Evolutionary conservation across 2,888 invertebrate species (phyloP).

Genomic region (Scaptomyza reducta): DNA sequence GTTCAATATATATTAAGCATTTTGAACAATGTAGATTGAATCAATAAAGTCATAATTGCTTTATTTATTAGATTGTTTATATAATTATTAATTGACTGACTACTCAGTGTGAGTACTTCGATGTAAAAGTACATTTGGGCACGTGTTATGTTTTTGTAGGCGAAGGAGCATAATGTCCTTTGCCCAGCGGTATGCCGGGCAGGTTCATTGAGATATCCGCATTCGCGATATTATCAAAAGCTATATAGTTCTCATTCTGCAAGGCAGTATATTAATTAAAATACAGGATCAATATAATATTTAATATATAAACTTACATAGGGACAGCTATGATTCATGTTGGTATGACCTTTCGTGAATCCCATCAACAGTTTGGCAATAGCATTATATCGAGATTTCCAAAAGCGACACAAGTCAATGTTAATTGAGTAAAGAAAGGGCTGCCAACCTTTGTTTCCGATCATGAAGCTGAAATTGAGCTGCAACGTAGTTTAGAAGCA

Average conservation of each 20-base stretch:
- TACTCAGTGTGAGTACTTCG: slow-evolving; percentile 7
- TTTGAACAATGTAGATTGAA: too few relatives aligned
- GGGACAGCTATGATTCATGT: slow-evolving; percentile 43
- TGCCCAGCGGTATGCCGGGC: slow-evolving; percentile 17
- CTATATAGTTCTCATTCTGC: slow-evolving; percentile 11
- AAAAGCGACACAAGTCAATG: slow-evolving; percentile 38
- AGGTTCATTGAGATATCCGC: slow-evolving; percentile 17
- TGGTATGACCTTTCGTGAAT: slow-evolving; percentile 11
- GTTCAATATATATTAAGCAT: too few relatives aligned
- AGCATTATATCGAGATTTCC: slow-evolving; percentile 27
- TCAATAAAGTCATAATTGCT: background rate
- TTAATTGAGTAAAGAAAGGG: slow-evolving; percentile 23
- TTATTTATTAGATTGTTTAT: background rate
- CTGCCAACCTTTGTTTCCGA: slow-evolving; percentile 28
- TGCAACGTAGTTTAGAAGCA: too few relatives aligned
- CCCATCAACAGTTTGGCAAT: slow-evolving; percentile 29
- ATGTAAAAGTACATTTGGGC: slow-evolving; percentile 20
- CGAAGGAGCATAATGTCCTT: slow-evolving; percentile 29
- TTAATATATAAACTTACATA: slow-evolving; percentile 17
- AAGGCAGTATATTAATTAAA: background rate
- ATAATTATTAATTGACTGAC: background rate
- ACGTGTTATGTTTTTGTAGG: slow-evolving; percentile 15
- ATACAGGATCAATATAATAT: background rate
- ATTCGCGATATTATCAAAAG: slow-evolving; percentile 14
- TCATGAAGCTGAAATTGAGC: slow-evolving; percentile 13